Evolutionary conservation across 2,888 invertebrate species (phyloP).

Genomic region (Leistus spinibarbis): DNA sequence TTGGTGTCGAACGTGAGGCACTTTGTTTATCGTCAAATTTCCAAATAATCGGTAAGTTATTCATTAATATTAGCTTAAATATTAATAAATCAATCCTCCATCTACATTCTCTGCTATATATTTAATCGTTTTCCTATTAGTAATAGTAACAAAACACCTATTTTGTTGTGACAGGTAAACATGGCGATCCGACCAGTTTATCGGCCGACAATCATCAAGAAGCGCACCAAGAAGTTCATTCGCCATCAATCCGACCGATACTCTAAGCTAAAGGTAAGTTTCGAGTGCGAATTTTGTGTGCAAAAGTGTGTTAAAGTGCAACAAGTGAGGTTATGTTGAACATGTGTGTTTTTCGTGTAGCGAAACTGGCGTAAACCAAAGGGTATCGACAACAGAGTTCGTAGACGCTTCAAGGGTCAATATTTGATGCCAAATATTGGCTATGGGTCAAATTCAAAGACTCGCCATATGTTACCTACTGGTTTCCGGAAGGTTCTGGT

Average conservation of each 20-base stretch:
- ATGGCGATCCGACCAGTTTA: constrained; percentile 91
- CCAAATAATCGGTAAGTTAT: constrained; percentile 22
- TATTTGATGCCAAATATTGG: constrained; percentile 99
- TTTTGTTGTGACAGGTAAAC: constrained; percentile 53
- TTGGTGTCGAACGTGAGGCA: constrained; percentile 15
- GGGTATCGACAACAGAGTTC: constrained; percentile 99
- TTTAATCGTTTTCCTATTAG: neutral
- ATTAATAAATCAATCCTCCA: neutral
- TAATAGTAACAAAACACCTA: neutral
- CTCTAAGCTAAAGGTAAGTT: constrained; percentile 85
- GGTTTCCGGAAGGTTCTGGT: constrained; percentile 96
- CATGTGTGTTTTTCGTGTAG: constrained; percentile 57
- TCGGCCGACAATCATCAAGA: constrained; percentile 91
- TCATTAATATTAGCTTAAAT: neutral
- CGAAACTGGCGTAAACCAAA: constrained; percentile 99
- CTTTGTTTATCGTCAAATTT: constrained; percentile 21
- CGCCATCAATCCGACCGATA: constrained; percentile 99
- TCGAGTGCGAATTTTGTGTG: neutral
- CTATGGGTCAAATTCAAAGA: constrained; percentile 94
- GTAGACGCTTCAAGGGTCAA: constrained; percentile 99
- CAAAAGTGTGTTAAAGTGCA: neutral
- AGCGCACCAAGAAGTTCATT: constrained; percentile 97
- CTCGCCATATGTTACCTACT: constrained; percentile 95
- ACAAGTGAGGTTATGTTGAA: constrained; percentile 23
- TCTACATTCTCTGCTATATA: neutral